Base-by-base conservation (phyloP, 2,113 vertebrate species). In the Oreochromis niloticus region DNA sequence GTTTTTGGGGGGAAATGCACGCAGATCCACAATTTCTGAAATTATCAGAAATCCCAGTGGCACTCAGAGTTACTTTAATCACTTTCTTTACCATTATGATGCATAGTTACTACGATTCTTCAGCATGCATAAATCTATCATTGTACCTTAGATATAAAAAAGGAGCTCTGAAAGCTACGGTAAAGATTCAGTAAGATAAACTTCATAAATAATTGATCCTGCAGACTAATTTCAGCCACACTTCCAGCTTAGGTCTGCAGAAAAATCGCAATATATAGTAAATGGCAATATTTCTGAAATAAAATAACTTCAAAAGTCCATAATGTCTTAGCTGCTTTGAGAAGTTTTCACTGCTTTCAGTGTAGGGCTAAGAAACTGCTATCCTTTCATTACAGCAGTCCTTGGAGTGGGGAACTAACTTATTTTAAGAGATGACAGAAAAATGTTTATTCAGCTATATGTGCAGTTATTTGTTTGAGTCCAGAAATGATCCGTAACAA, bases 391-490 rank as follows among this genome's bases (percentile, higher is more conserved):
- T 56, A 43, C 43, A 73, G 9, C 71, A 24, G 46, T 63, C 55
- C 19, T 24, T 54, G 24, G 52, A 50, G 73, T 78, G 73, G 14
- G 46, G 11, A 14, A 57, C 27, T 34, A 36, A 36, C 24, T 86
- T 32, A 30, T 78, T 73, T 73, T 73, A 71, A 59, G 55, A 85
- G 73, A 46, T n/a, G 24, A 57, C 24, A 84, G 50, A 55, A 82
- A 84, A 79, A 34, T 30, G 32, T 61, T 34, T 54, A 48, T 46
- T 43, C 30, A 55, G 48, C 66, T 84, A 59, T 57, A 55, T 41
- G 82, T 52, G 46, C 48, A 59, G 50, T 87, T 52, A 78, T 89
- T 85, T 52, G 39, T 88, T 85, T 90, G 30, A 91, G 79, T 75
- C 34, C 3, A 84, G 41, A 48, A 24, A 56, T 24, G 43, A 85